phyloP scores from a whole-genome alignment of 1,140 invertebrate genomes.

The Drosophila cardini region DNA sequence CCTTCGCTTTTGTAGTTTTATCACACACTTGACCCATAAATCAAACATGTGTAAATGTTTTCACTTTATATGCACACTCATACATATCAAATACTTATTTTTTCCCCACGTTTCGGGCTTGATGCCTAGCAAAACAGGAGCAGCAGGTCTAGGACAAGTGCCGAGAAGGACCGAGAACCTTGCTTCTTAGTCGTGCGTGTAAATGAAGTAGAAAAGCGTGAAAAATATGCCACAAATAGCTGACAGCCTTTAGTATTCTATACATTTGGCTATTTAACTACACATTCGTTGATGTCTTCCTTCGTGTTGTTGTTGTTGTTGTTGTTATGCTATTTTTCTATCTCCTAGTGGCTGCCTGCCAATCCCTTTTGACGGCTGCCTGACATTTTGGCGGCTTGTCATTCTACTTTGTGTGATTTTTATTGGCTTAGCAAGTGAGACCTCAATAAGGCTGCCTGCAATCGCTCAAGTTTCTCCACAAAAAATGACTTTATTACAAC shows the following conservation, averaged over 20 bases:
- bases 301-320: not conserved
- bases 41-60: conserved; percentile 83
- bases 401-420: conserved; percentile 66
- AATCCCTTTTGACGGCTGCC: conserved; percentile 68
- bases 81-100: conserved; percentile 65
- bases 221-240: conserved; percentile 80
- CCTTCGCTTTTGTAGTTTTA: conserved; percentile 75
- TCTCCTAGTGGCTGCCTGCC: conserved; percentile 39
- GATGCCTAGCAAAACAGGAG: conserved; percentile 9
- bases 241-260: conserved; percentile 50
- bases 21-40: conserved; percentile 83
- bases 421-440: conserved; percentile 54
- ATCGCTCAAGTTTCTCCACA: not conserved
- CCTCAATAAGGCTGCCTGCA: conserved; percentile 27
- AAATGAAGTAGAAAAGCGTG: conserved; percentile 71
- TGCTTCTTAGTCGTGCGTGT: conserved; percentile 64
- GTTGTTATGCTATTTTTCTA: conserved; percentile 15
- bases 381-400: conserved; percentile 72
- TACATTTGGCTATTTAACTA: conserved; percentile 26
- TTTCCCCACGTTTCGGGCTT: conserved; percentile 49
- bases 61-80: conserved; percentile 79
- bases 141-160: conserved; percentile 21
- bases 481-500: not conserved
- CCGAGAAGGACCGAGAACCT: conserved; percentile 31
- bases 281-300: conserved; percentile 15